Evolutionary conservation across 1,140 invertebrate genomes (phyloP), one percentile per base, ranked within the genome.

Genomic region (Berghia stephanieae): DNA sequence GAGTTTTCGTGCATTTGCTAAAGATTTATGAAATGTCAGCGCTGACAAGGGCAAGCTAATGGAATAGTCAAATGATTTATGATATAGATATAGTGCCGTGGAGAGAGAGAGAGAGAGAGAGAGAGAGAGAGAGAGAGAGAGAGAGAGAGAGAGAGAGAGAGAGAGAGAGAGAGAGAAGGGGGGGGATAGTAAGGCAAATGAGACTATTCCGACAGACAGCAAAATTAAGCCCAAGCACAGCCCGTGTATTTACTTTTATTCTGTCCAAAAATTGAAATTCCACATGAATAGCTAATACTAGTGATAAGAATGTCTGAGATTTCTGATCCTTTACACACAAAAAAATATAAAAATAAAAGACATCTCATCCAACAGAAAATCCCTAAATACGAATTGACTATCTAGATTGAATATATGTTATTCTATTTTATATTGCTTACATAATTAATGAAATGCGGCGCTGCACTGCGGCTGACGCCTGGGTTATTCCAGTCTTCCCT

Each of bases 51-150:
- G 66, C 0, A 42, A 3, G 66, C 66, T 4, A n/a, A 21, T 60
- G 21, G 24, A n/a, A 27, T n/a, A 5, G 31, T 57, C n/a, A 36
- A 70, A 43, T 42, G 38, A 70, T 43, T 42, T 10, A 42, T 60
- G 24, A 3, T 57, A 31, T 57, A n/a, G 24, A 31, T 57, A n/a
- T 60, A 18, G 24, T 60, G 6, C 34, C 8, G 55, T n/a, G 6
- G 0, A 31, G 34, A 27, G 55, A 60, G 21, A 60, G 55, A 21
- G 55, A 60, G 55, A 60, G 55, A 60, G 55, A 60, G 21, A 21
- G 55, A 60, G 21, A 60, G 55, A 60, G 55, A 60, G 55, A 60
- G 55, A 60, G 55, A 60, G 55, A 60, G 55, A 21, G 55, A 21
- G 55, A 60, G 21, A 21, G 55, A 21, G 21, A 21, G 55, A 60